These are phyloP conservation scores for Ophthalmolycus amberensis DNA, from an alignment of 2,113 vertebrate species.

Conservation along the genomic window DNA sequence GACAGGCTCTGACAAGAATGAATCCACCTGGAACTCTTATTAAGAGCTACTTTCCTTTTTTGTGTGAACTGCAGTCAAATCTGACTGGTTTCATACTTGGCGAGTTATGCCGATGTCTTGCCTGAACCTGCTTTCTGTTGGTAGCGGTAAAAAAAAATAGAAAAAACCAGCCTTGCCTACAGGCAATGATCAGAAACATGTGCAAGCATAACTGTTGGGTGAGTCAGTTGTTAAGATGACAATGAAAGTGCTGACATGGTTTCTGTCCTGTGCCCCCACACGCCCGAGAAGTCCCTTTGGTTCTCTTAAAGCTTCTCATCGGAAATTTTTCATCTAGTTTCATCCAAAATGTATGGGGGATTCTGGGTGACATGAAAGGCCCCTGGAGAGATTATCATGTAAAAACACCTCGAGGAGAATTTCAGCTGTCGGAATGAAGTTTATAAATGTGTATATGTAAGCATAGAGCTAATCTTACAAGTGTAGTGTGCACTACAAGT, in stretches of 20 bases:
- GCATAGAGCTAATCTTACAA: background rate
- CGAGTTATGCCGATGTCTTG: slow-evolving; percentile 53
- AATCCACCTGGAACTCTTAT: slow-evolving; percentile 11
- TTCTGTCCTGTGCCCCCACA: background rate
- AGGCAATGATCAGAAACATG: slow-evolving; percentile 40
- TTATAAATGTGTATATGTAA: background rate
- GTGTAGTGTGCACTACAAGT: background rate
- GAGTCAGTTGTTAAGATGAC: slow-evolving; percentile 24
- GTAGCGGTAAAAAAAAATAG: slow-evolving; percentile 12
- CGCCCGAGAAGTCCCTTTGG: too few species aligned
- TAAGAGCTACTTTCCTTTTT: slow-evolving; percentile 27
- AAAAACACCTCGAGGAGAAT: background rate
- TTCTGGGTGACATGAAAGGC: background rate
- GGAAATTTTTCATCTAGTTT: background rate
- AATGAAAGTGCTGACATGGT: slow-evolving; percentile 4
- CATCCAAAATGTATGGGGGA: background rate
- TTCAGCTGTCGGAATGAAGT: background rate
- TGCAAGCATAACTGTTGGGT: slow-evolving; percentile 22
- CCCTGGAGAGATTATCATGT: background rate
- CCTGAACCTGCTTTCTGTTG: slow-evolving; percentile 61
- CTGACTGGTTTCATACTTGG: slow-evolving; percentile 35
- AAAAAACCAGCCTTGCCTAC: slow-evolving; percentile 44
- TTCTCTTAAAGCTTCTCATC: background rate
- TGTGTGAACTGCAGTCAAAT: slow-evolving; percentile 27
- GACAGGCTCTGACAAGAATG: slow-evolving; percentile 54